Base-by-base conservation (phyloP, 2,113 vertebrate species). In the Synchiropus splendidus region DNA sequence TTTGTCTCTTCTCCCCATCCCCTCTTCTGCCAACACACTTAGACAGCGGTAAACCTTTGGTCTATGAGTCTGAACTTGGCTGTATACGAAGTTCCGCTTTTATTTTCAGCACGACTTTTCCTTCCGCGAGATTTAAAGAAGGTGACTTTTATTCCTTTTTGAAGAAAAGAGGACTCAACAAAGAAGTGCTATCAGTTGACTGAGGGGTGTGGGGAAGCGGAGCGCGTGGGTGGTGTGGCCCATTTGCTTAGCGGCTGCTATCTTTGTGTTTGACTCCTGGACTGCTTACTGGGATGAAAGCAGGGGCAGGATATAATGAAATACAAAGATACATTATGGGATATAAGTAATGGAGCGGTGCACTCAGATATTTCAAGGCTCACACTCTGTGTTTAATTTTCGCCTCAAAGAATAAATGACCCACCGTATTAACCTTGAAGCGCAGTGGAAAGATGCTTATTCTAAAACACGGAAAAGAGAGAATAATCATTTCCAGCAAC, bases 81-180 rank as follows among this genome's bases (percentile, higher is more conserved):
- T 21, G 66, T 80, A 75, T 83, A 61, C 50, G 72, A 73, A 79
- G 72, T 78, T 70, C 77, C 69, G 72, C 74, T 82, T 84, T 80
- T 82, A 79, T 83, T 81, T 82, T 77, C 62, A 49, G 38, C 68
- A 64, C 76, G 78, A 76, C 74, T 78, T 81, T 80, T 82, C 72
- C 62, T 83, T 82, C 73, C 81, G 75, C 80, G 73, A 77, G 82
- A 82, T 83, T 83, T 82, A 61, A 60, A 74, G 80, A 83, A 83
- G 79, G 80, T 86, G 79, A 83, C 74, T 81, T 77, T 73, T 72
- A 83, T 84, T 80, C 81, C 77, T 70, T 12, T 49, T 64, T 71
- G 64, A 52, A 49, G 58, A 45, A 56, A 67, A 72, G 54, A 75
- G 60, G 65, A 79, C 77, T 71, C 70, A 54, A 48, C 64, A 59